Evolutionary conservation across 2,113 vertebrate genomes (phyloP).

Genomic region (Pangasianodon hypophthalmus): DNA sequence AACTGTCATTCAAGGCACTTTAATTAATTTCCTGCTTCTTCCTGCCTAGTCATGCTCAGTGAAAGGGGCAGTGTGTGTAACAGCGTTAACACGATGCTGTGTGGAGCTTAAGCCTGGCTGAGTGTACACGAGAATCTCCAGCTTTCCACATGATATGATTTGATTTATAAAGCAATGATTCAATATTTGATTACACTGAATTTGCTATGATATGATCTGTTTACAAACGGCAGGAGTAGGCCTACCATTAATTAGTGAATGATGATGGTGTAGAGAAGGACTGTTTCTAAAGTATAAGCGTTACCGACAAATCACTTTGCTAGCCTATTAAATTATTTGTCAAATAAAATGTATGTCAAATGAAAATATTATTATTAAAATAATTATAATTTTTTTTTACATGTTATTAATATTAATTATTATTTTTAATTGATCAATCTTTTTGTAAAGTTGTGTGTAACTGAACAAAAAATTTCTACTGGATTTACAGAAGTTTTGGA

Average conservation of each 20-base stretch:
- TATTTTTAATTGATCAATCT: neutral
- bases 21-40: constrained; percentile 72
- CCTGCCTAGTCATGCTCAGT: constrained; percentile 52
- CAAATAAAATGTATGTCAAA: too few species aligned
- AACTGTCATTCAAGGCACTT: constrained; percentile 77
- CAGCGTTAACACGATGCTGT: constrained; percentile 57
- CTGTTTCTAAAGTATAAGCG: neutral
- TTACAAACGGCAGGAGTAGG: neutral
- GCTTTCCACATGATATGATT: neutral
- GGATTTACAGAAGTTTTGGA: neutral
- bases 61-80: constrained; percentile 53
- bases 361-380: neutral
- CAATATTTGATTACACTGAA: neutral
- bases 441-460: too few species aligned
- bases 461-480: neutral
- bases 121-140: neutral
- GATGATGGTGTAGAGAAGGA: neutral
- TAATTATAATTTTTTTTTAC: neutral
- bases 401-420: neutral
- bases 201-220: too few species aligned
- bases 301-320: neutral
- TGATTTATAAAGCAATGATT: neutral
- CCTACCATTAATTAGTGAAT: neutral
- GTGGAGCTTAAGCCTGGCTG: constrained; percentile 41
- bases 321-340: neutral